Percentiles rank a stretch among this genome's conserved stretches.
Evolutionary conservation across 2,888 invertebrate genomes (phyloP).

Genomic region (Chironomus riparius): DNA sequence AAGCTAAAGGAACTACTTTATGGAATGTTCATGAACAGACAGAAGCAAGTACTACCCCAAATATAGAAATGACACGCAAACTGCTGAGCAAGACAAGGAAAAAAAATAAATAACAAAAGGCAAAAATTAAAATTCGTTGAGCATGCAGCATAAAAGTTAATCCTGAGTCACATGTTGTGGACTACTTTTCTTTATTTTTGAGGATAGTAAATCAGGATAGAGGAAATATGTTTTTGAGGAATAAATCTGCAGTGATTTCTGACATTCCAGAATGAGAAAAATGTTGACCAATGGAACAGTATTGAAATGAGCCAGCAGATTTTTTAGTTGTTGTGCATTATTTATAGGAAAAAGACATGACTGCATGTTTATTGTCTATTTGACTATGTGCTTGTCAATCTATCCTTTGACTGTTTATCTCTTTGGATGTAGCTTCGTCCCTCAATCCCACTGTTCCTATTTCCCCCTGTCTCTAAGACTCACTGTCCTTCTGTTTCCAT

Average conservation of each 20-base stretch:
- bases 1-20: too few relatives aligned
- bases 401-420: too few relatives aligned
- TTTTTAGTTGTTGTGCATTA: neutral
- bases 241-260: slow-evolving; percentile 23
- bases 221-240: neutral
- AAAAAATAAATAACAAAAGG: neutral
- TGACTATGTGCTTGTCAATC: too few relatives aligned
- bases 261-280: slow-evolving; percentile 17
- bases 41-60: neutral
- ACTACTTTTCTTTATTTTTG: neutral
- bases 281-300: slow-evolving; percentile 15
- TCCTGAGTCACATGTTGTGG: too few relatives aligned
- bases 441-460: too few relatives aligned
- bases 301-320: slow-evolving; percentile 18
- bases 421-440: too few relatives aligned
- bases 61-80: neutral
- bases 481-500: too few relatives aligned
- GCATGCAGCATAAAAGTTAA: neutral
- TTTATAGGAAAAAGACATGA: neutral
- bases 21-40: too few relatives aligned
- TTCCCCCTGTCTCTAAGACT: too few relatives aligned
- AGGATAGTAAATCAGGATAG: too few relatives aligned
- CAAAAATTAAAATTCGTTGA: neutral
- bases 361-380: too few relatives aligned
- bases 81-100: neutral